phyloP scores from a whole-genome alignment of 2,888 invertebrate species.

The Blomia tropicalis region DNA sequence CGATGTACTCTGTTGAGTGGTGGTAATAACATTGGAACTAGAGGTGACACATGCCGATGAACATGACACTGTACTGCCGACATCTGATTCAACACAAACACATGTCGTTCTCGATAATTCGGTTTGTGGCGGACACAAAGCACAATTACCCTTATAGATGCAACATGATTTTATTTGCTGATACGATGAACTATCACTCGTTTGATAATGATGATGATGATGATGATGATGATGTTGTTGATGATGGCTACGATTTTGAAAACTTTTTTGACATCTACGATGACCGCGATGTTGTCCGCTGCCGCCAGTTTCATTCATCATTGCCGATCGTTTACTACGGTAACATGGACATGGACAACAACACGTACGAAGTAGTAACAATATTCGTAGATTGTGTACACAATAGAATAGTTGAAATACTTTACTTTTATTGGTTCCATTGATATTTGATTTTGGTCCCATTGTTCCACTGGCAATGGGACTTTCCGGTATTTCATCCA shows the following conservation, averaged over 20 bases:
- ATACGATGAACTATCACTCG: not conserved
- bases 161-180: slow-evolving; percentile 1
- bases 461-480: not conserved
- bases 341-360: not conserved
- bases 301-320: not conserved
- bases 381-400: not conserved
- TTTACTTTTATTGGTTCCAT: not conserved
- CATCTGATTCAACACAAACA: not conserved
- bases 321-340: not conserved
- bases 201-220: not conserved
- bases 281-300: not conserved
- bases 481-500: not conserved
- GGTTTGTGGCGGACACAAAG: not conserved
- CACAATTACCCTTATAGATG: not conserved
- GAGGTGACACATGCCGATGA: not conserved
- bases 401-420: not conserved
- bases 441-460: not conserved
- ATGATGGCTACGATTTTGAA: not conserved
- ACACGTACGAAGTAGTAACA: not conserved
- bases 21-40: not conserved
- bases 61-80: not conserved
- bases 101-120: not conserved
- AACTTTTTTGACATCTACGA: not conserved
- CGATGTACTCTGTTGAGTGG: not conserved
- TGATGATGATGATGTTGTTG: not conserved